Evolutionary conservation across 2,113 vertebrate species (phyloP), one percentile per base, ranked within the genome.

Genomic region (Stegostoma tigrinum): DNA sequence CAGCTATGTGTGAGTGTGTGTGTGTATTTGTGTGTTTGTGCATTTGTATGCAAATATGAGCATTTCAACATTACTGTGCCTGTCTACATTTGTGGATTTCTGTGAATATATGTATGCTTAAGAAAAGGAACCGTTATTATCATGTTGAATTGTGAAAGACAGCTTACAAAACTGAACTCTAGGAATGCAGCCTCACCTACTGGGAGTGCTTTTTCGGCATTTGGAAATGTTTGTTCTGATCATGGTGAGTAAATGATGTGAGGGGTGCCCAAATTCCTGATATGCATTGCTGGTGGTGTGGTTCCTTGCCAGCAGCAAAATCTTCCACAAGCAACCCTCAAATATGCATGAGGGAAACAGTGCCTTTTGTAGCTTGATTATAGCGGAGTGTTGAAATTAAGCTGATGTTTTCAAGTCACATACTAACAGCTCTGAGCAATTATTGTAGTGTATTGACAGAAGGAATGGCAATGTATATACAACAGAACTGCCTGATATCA

Each of bases 321-420:
- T 61, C 89, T 38, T 93, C n/a, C 61, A n/a, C 64, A 93, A 38
- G 19, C 80, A 83, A 38, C 80, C 34, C 34, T 38, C 38, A 23
- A 67, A 21, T 23, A 93, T 38, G 72, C 68, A 75, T 27, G 4
- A 38, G 48, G 94, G 38, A 95, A 95, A 45, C 19, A 12, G 93
- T 70, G 94, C 17, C 94, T 95, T 48, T 75, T 75, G 94, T 24
- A 30, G 94, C n/a, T 70, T 95, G 42, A 52, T 95, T 17, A 67
- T 27, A 95, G 72, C 52, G 48, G 42, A n/a, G 67, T 70, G 42
- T 52, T 27, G 48, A 75, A 27, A 95, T 52, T 30, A 72, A 72
- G 45, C 42, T 70, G 94, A 95, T 72, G 94, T 52, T 95, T 95
- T 95, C 94, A 67, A 70, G 94, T 95, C 94, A 95, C 94, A 75